Percentiles rank a stretch among this genome's conserved stretches.
Evolutionary conservation across 1,140 invertebrate genomes (phyloP).

Genomic region (Cataglyphis hispanica): DNA sequence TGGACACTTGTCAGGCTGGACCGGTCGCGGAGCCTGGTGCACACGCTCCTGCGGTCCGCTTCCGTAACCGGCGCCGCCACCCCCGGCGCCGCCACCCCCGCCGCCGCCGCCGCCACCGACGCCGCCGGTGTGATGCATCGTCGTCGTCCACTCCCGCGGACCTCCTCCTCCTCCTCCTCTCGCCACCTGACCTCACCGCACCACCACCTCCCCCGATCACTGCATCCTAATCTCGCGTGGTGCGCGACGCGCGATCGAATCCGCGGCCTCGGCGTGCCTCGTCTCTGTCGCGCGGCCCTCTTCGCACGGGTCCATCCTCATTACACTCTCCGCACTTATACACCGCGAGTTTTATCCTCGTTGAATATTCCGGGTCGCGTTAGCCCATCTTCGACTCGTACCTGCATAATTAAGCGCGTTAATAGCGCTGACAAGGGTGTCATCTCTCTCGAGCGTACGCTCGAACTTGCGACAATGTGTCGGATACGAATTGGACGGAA

Average conservation of each 20-base stretch:
- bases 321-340: background rate
- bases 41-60: conserved; percentile 84
- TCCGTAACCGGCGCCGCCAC: background rate
- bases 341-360: background rate
- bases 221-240: conserved; percentile 61
- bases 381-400: conserved; percentile 38
- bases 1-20: conserved; percentile 82
- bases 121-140: conserved; percentile 71
- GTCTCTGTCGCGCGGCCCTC: conserved; percentile 60
- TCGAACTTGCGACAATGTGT: conserved; percentile 11
- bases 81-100: conserved; percentile 59
- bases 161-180: conserved; percentile 1
- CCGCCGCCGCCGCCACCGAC: conserved; percentile 70
- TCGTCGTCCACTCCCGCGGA: conserved; percentile 63
- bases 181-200: conserved; percentile 33
- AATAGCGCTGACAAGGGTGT: background rate
- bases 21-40: conserved; percentile 80
- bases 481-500: background rate
- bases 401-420: conserved; percentile 22
- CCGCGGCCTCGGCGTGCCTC: conserved; percentile 46
- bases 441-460: background rate
- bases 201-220: conserved; percentile 61
- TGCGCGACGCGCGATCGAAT: conserved; percentile 38
- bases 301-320: conserved; percentile 63
- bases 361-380: background rate